These are phyloP conservation scores for Dromiciops gliroides DNA, from an alignment of 2,113 vertebrate genomes.

Conservation along the genomic window DNA sequence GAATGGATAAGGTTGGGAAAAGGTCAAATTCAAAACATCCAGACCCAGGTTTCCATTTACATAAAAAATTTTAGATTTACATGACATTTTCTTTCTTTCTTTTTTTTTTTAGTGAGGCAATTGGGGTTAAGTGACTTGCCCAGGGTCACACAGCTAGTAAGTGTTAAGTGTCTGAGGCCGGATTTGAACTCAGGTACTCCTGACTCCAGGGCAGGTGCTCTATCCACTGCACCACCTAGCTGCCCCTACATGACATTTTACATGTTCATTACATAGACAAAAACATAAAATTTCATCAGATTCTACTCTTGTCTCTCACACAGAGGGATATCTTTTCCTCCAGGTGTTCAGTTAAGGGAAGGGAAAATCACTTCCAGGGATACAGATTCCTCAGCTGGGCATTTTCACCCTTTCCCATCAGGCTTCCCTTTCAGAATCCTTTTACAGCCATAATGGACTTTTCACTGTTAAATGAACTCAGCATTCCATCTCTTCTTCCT, in stretches of 20 bases:
- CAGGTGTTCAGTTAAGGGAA: not conserved
- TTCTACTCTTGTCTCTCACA: not conserved
- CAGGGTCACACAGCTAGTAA: too few species aligned
- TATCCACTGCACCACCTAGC: too few species aligned
- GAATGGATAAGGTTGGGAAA: not conserved
- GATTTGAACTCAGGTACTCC: too few species aligned
- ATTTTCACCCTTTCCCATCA: not conserved
- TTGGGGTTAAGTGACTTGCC: too few species aligned
- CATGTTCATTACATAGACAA: not conserved
- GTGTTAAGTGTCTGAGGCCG: too few species aligned
- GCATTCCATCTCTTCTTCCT: not conserved
- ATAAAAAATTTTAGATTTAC: not conserved
- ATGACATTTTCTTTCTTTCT: not conserved
- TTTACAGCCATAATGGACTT: not conserved
- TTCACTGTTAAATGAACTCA: not conserved
- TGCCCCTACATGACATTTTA: not conserved
- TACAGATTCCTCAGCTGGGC: not conserved
- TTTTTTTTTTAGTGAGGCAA: too few species aligned
- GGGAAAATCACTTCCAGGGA: too few species aligned
- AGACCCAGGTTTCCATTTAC: not conserved
- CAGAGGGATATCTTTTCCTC: not conserved
- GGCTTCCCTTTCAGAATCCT: not conserved
- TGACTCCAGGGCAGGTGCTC: too few species aligned
- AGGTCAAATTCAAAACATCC: too few species aligned
- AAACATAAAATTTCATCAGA: not conserved